A percentile compares a stretch with the other conserved stretches of the same genome.
These are phyloP conservation scores for Aythya fuligula DNA, from an alignment of 2,797 vertebrate species.

Conservation along the genomic window DNA sequence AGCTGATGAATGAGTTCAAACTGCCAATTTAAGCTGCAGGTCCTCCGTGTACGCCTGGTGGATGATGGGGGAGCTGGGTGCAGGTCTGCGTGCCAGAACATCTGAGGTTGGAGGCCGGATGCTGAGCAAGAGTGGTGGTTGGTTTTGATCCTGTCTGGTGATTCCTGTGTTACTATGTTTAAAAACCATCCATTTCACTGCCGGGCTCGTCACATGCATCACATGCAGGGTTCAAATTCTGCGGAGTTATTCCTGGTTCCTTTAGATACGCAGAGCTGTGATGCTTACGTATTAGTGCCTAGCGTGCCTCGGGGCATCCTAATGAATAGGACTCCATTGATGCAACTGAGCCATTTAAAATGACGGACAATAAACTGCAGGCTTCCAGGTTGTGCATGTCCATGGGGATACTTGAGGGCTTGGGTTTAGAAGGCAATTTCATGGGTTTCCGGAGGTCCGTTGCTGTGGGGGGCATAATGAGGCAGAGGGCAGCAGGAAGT, in stretches of 20 bases:
- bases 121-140: background rate
- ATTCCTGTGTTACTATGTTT: background rate
- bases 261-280: conserved; percentile 19
- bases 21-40: background rate
- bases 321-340: conserved; percentile 6
- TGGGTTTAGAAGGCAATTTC: background rate
- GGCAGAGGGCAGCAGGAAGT: conserved; percentile 7
- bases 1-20: conserved; percentile 20
- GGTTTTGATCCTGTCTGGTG: background rate
- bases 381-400: fast-evolving
- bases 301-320: background rate
- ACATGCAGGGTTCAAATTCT: background rate
- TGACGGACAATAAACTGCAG: background rate
- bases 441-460: background rate
- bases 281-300: background rate
- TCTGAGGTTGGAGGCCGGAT: background rate
- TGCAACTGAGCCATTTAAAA: background rate
- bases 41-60: background rate
- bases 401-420: background rate
- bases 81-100: background rate
- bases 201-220: background rate
- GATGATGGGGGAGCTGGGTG: background rate
- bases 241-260: conserved; percentile 2
- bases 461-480: background rate
- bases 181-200: background rate